Conservation (phyloP, 2,113 vertebrate species). For the Microtus richardsoni region DNA sequence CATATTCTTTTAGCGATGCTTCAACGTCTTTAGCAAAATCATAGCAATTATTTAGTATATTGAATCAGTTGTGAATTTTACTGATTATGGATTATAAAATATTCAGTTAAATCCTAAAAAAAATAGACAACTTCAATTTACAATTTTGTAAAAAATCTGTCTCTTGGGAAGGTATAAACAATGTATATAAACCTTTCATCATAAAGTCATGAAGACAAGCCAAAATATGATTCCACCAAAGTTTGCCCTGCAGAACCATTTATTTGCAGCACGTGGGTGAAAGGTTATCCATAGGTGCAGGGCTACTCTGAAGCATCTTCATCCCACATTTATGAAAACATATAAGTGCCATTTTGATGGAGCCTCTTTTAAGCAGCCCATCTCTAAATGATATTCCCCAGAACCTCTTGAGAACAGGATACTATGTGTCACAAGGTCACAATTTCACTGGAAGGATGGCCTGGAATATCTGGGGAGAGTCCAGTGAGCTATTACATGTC, state of each 20-base stretch:
- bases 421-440: fast-evolving
- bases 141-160: not conserved
- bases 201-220: not conserved
- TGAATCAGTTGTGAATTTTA: not conserved
- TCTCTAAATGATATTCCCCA: no score
- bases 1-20: not conserved
- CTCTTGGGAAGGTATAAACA: not conserved
- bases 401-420: not conserved
- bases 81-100: not conserved
- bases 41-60: not conserved
- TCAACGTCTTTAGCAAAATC: not conserved
- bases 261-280: not conserved
- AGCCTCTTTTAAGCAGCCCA: not conserved
- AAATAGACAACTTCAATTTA: not conserved
- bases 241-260: not conserved
- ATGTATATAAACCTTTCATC: not conserved
- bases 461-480: not conserved
- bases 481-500: not conserved
- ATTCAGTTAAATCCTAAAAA: not conserved
- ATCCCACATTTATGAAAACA: not conserved
- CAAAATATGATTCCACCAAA: not conserved
- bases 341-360: not conserved
- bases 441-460: not conserved
- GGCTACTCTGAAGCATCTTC: not conserved
- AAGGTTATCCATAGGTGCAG: not conserved